A percentile compares a stretch with the other conserved stretches of the same genome.
These are phyloP conservation scores for Pica pica DNA, from an alignment of 2,113 vertebrate species.

Conservation along the genomic window DNA sequence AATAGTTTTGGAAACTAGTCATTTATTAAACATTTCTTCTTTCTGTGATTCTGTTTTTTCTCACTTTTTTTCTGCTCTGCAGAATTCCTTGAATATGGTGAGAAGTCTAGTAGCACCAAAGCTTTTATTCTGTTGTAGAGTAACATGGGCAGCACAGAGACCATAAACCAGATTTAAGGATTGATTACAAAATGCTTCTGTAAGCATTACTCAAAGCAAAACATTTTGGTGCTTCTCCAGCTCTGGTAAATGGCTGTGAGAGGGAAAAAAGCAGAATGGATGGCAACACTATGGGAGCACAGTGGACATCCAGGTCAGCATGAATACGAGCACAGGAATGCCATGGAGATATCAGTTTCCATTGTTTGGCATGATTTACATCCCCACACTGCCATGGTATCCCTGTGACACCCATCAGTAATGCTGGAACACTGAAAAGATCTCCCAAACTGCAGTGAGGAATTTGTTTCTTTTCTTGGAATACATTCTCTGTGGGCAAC, in stretches of 20 bases:
- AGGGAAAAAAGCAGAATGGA: not conserved
- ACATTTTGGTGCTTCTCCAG: not conserved
- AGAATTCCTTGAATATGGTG: not conserved
- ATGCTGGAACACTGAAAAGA: not conserved
- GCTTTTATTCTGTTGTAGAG: not conserved
- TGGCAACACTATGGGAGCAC: rapidly evolving
- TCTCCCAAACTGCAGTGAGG: not conserved
- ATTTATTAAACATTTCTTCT: not conserved
- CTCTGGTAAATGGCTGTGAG: not conserved
- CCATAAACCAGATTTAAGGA: not conserved
- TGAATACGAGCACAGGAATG: not conserved
- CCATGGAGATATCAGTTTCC: not conserved
- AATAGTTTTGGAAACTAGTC: not conserved
- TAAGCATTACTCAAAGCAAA: not conserved
- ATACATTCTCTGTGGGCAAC: not conserved
- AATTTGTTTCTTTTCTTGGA: not conserved
- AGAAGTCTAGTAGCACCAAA: not conserved
- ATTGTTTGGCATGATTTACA: not conserved
- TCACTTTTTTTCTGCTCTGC: not conserved
- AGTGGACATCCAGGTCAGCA: not conserved
- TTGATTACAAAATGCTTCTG: not conserved
- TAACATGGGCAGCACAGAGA: not conserved
- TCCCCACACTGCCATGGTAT: not conserved
- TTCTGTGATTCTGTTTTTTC: not conserved
- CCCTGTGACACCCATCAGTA: not conserved